Evolutionary conservation across 2,888 invertebrate species (phyloP).

Genomic region (Merodon equestris): DNA sequence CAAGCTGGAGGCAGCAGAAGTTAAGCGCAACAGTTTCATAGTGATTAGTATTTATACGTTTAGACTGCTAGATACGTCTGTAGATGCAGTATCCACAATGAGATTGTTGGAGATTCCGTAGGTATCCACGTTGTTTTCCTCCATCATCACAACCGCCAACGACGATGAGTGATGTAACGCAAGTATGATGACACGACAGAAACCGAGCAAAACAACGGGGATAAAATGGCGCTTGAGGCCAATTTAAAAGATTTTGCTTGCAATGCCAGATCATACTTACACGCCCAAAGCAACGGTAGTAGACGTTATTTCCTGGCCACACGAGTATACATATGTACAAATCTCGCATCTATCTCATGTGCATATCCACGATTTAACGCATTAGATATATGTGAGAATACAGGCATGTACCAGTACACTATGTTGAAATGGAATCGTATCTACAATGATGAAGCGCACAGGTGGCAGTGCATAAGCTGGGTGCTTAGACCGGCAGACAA

Average conservation of each 20-base stretch:
- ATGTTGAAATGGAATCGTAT: not conserved
- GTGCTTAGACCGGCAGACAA: conserved; percentile 32
- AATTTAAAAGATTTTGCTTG: conserved; percentile 24
- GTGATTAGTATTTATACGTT: no score
- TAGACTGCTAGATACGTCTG: no score
- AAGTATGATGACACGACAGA: not conserved
- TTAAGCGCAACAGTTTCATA: not conserved
- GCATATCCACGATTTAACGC: no score
- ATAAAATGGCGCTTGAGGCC: conserved; percentile 22
- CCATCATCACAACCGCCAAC: not conserved
- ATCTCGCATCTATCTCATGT: conserved; percentile 6
- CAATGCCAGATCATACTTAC: not conserved
- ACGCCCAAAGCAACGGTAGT: not conserved
- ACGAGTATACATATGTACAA: not conserved
- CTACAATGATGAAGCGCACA: not conserved
- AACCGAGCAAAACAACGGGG: not conserved
- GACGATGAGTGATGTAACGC: not conserved
- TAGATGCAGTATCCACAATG: no score
- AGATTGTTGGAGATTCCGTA: no score
- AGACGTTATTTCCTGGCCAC: not conserved
- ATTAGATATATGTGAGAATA: no score
- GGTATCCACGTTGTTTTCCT: no score
- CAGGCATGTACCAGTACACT: conserved; percentile 1
- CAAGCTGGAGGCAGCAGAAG: no score
- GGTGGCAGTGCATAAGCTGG: conserved; percentile 21